Evolutionary conservation across 2,797 vertebrate genomes (phyloP), one percentile per base, ranked within the genome.

Genomic region (Florisuga fusca): DNA sequence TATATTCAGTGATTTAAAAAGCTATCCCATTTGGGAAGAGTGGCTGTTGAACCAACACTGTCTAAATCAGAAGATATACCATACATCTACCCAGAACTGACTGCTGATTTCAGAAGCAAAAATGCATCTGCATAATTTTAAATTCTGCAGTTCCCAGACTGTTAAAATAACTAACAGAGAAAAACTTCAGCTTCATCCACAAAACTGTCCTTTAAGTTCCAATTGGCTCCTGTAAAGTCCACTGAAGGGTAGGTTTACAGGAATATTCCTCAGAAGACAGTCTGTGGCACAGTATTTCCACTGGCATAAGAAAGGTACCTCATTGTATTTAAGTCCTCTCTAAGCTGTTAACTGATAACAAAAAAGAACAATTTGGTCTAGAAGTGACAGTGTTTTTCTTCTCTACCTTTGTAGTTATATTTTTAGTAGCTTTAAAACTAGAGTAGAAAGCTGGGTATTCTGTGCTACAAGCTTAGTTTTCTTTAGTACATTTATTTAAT

Each of bases 121-220:
- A 83, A 26, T 68, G 15, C 3, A 62, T 34, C 25, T 55, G 7
- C 25, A 64, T 23, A 21, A 16, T 38, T 45, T 86, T 77, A 21
- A 89, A 31, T 57, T 7, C 7, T 38, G 38, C 69, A 53, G 29
- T 81, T 81, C 25, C 8, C 17, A 64, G 7, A 41, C 3, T 50
- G 18, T 57, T 11, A 64, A 21, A 3, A n/a, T 9, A 58, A 3
- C 8, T 53, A n/a, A 38, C 67, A 76, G 12, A 43, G 11, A 51
- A 33, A 13, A 77, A 58, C 15, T 59, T 38, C 20, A 55, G 13
- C 45, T 61, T n/a, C n/a, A n/a, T n/a, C n/a, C n/a, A 12, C 1
- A 38, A 13, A 54, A 0, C 0, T 61, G 5, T 27, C 34, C 19
- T 69, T 3, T 46, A 57, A 26, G 2, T 50, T 80, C 17, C 9